Conservation (phyloP, 2,113 vertebrate species). For the Ctenodactylus gundi region DNA sequence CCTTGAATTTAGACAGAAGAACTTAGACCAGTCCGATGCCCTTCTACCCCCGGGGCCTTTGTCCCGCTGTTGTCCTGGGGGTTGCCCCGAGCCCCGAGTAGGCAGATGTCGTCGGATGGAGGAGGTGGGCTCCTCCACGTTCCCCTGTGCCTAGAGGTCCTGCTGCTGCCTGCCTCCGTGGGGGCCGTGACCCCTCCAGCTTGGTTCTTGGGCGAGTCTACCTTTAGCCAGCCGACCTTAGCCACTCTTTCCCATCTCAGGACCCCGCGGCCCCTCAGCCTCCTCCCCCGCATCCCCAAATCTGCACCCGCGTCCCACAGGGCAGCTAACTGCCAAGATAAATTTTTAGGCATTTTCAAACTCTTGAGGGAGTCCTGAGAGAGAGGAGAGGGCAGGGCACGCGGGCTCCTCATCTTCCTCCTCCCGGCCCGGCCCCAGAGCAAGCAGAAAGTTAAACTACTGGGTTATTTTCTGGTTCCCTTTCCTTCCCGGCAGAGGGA, state of each 20-base stretch:
- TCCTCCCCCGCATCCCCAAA: background rate
- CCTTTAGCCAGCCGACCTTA: background rate
- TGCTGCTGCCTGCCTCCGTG: no score
- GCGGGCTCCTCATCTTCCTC: no score
- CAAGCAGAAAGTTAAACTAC: background rate
- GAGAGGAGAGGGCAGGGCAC: background rate
- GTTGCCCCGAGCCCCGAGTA: no score
- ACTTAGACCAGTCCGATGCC: background rate
- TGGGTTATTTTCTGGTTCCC: background rate
- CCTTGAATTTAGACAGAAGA: background rate
- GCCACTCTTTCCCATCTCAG: background rate
- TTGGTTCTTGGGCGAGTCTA: background rate
- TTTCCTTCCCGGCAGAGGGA: background rate
- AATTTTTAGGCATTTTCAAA: constrained; percentile 17
- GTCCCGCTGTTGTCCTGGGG: background rate
- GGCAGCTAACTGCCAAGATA: background rate
- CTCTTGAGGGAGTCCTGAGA: background rate
- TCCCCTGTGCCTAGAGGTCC: background rate
- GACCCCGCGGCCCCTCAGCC: background rate
- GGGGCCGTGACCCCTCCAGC: no score
- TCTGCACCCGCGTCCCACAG: background rate
- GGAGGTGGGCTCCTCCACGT: background rate
- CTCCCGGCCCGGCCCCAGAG: background rate
- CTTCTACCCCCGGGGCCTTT: background rate
- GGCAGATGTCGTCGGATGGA: no score